Evolutionary conservation across 2,797 vertebrate species (phyloP), one percentile per base, ranked within the genome.

Genomic region (Tiaroga cobitis): DNA sequence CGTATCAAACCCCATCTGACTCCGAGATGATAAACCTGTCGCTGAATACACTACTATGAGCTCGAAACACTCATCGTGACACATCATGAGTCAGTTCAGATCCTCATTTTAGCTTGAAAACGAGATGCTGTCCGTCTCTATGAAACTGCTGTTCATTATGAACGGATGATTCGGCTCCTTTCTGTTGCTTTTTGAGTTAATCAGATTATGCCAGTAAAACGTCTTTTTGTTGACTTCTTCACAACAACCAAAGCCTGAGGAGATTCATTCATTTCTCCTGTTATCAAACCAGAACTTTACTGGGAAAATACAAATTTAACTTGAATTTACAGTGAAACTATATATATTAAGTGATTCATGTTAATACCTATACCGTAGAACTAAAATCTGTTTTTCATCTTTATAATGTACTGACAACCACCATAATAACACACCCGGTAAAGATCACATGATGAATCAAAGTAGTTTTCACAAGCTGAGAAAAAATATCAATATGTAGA

Each of bases 121-220:
- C n/a, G 21, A 29, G 46, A 8, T 43, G 32, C 32, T 32, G 29
- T 29, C 29, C 29, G 29, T 74, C 72, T 11, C 16, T 3, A 21
- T 37, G 26, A 26, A 8, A 32, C 85, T 9, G 41, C 85, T 85
- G 86, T 87, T 82, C 59, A 46, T 77, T 29, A 73, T 72, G 70
- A 51, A 68, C 11, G 43, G 61, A 61, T 61, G 29, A 73, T 77
- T 49, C 29, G 59, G 74, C 61, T 73, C 68, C 54, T 85, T 83
- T 63, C 34, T 32, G 15, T 74, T 54, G 61, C 39, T 61, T 49
- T 73, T 72, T 54, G 84, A 68, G 70, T 63, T 84, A 76, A 87
- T 87, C 81, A 77, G 82, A 87, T 87, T 84, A 85, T 73, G 61
- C 39, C n/a, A 9, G 39, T 85, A 85, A 77, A 79, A 72, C 41